Percentiles rank a stretch among this genome's conserved stretches.
These are phyloP conservation scores for Acanthopagrus latus DNA, from an alignment of 2,797 vertebrate genomes.

Conservation along the genomic window DNA sequence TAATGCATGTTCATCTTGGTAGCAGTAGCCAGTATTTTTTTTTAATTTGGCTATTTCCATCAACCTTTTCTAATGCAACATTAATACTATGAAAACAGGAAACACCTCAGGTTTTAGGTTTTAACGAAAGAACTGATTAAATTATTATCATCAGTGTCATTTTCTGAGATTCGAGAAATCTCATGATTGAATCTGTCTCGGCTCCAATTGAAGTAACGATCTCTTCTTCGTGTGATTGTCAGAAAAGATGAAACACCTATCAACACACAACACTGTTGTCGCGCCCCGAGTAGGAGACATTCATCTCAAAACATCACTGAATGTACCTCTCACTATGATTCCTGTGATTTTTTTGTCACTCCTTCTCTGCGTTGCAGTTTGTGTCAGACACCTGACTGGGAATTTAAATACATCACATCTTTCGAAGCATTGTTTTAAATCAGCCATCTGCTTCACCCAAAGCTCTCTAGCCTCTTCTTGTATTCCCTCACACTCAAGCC, in stretches of 20 bases:
- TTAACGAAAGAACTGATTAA: slow-evolving; percentile 1
- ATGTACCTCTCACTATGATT: not conserved
- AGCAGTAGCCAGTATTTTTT: no score
- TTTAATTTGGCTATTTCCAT: no score
- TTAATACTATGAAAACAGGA: not conserved
- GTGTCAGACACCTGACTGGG: slow-evolving; percentile 50
- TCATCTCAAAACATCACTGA: slow-evolving; percentile 12
- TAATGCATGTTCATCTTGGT: no score
- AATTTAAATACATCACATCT: slow-evolving; percentile 28
- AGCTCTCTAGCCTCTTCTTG: slow-evolving; percentile 38
- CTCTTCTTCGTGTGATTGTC: not conserved
- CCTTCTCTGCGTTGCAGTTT: slow-evolving; percentile 24
- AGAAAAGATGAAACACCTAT: not conserved
- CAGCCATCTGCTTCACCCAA: slow-evolving; percentile 44
- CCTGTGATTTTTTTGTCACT: not conserved
- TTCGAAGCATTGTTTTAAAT: slow-evolving; percentile 41
- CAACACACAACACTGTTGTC: no score
- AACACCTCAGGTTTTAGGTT: not conserved
- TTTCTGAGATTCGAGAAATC: not conserved
- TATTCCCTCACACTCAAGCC: slow-evolving; percentile 26
- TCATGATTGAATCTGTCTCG: not conserved
- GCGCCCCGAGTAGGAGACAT: not conserved
- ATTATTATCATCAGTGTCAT: not conserved
- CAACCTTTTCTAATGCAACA: no score
- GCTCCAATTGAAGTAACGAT: not conserved